These are phyloP conservation scores for Petrolisthes manimaculis DNA, from an alignment of 2,888 invertebrate genomes.

Conservation along the genomic window DNA sequence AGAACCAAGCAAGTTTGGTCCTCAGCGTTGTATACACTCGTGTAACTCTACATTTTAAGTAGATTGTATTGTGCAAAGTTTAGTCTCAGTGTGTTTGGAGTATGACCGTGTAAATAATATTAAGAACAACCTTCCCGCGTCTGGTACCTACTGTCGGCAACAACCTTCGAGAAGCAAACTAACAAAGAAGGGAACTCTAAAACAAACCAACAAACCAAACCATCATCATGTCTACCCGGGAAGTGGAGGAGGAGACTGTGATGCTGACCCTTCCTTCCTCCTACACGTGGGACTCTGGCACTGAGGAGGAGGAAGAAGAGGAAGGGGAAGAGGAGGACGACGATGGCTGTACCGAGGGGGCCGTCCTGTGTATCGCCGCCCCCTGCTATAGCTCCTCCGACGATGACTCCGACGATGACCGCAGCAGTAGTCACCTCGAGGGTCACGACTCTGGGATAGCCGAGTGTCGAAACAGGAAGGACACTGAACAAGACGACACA, in stretches of 20 bases:
- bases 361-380: constrained; percentile 19
- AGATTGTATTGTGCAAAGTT: too few relatives aligned
- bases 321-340: not conserved
- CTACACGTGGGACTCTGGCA: constrained; percentile 37
- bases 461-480: constrained; percentile 24
- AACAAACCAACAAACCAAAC: not conserved
- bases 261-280: constrained; percentile 36
- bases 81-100: too few relatives aligned
- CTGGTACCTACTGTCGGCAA: too few relatives aligned
- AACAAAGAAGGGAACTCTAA: too few relatives aligned
- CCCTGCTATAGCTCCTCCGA: constrained; percentile 37
- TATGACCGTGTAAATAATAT: too few relatives aligned
- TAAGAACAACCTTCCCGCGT: too few relatives aligned
- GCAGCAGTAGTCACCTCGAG: constrained; percentile 24
- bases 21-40: too few relatives aligned
- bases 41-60: too few relatives aligned
- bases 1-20: too few relatives aligned
- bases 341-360: constrained; percentile 17
- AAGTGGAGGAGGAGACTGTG: constrained; percentile 34
- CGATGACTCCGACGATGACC: constrained; percentile 26
- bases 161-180: too few relatives aligned
- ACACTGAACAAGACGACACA: not conserved
- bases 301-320: constrained; percentile 14
- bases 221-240: constrained; percentile 15
- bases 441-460: constrained; percentile 47